Conservation (phyloP, 2,113 vertebrate species). For the Thunnus thynnus region DNA sequence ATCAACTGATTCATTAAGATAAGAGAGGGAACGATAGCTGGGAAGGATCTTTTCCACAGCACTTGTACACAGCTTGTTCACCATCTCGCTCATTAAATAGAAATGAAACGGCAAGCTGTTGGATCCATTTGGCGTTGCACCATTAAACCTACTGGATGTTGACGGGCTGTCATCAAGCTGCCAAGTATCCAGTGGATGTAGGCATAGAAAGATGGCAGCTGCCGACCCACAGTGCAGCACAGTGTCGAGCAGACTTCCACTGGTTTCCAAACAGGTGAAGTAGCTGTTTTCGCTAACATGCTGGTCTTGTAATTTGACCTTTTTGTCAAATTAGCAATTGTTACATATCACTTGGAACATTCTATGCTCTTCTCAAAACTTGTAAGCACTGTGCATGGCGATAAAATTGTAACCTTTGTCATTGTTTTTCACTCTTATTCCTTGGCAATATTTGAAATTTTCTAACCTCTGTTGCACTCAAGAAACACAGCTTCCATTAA, state of each 20-base stretch:
- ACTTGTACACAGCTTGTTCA: conserved; percentile 48
- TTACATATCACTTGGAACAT: too few relatives aligned
- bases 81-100: conserved; percentile 51
- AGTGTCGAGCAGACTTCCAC: neutral
- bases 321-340: neutral
- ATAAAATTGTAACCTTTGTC: too few relatives aligned
- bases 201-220: conserved; percentile 13
- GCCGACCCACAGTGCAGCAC: neutral
- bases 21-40: conserved; percentile 24
- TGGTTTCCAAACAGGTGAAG: neutral
- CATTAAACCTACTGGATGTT: conserved; percentile 33
- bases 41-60: conserved; percentile 12
- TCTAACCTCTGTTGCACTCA: too few relatives aligned
- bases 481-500: too few relatives aligned
- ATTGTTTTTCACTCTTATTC: too few relatives aligned
- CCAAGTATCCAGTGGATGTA: conserved; percentile 31
- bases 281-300: neutral
- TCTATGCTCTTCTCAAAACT: too few relatives aligned
- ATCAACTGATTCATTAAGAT: conserved; percentile 70
- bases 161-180: conserved; percentile 42
- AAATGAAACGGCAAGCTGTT: conserved; percentile 48
- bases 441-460: too few relatives aligned
- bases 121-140: neutral
- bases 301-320: neutral
- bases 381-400: too few relatives aligned